Conservation (phyloP, 1,140 invertebrate species). For the Galleria mellonella region DNA sequence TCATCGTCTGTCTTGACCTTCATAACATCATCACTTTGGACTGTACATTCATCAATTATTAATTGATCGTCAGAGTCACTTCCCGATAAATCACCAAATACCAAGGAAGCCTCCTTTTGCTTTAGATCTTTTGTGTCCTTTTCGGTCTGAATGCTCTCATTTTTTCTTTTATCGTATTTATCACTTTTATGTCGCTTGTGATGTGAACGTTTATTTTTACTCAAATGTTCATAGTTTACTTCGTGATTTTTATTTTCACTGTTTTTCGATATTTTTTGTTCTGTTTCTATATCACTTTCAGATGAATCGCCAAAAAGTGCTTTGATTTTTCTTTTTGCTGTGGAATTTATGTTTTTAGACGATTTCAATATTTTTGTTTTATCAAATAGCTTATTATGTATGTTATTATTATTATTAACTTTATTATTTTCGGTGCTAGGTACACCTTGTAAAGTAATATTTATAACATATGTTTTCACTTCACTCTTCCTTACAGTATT, state of each 20-base stretch:
- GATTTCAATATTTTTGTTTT: slow-evolving; percentile 16
- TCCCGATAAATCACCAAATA: slow-evolving; percentile 8
- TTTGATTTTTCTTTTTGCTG: slow-evolving; percentile 66
- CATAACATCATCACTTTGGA: no score
- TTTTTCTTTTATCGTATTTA: slow-evolving; percentile 19
- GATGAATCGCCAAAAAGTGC: slow-evolving; percentile 70
- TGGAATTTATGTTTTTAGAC: slow-evolving; percentile 29
- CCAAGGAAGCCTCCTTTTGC: slow-evolving; percentile 8
- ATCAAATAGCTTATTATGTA: slow-evolving; percentile 6
- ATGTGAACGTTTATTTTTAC: slow-evolving; percentile 15
- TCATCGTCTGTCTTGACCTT: background rate
- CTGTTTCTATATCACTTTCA: slow-evolving; percentile 42
- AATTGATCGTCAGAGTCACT: slow-evolving; percentile 36
- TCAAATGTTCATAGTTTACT: background rate
- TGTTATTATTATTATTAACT: slow-evolving; percentile 15
- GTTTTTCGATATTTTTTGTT: slow-evolving; percentile 15
- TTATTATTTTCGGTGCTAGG: slow-evolving; percentile 25
- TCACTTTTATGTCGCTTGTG: slow-evolving; percentile 1
- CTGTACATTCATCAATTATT: slow-evolving; percentile 26
- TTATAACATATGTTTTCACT: slow-evolving; percentile 53
- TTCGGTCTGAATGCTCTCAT: slow-evolving; percentile 16
- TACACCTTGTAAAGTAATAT: slow-evolving; percentile 59
- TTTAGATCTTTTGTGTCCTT: slow-evolving; percentile 6
- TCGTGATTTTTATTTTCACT: slow-evolving; percentile 14
- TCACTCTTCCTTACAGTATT: slow-evolving; percentile 13